Evolutionary conservation across 92 coral and sea anemone genomes (phyloP).

Genomic region (Bergia sp.): DNA sequence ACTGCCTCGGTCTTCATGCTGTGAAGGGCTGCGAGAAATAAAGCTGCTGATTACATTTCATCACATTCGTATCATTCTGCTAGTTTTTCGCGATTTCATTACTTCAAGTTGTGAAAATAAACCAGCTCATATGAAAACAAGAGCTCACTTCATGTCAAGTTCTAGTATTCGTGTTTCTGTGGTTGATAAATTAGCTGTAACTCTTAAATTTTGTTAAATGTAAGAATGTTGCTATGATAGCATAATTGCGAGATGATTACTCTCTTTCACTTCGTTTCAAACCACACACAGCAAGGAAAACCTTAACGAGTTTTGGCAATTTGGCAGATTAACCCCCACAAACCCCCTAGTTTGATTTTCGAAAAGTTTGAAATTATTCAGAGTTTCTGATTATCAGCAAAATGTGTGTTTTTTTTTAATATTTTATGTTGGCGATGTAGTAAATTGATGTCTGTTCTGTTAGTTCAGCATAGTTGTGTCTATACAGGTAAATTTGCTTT

Average conservation of each 20-base stretch:
- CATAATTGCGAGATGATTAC: not conserved
- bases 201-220: not conserved
- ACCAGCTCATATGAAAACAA: not conserved
- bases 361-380: slow-evolving; percentile 1
- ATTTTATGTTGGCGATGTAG: not conserved
- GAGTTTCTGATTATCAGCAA: not conserved
- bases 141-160: not conserved
- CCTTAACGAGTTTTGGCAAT: not conserved
- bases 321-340: not conserved
- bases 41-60: not conserved
- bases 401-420: not conserved
- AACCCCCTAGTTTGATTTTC: not conserved
- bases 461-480: not conserved
- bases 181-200: not conserved
- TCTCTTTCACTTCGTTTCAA: not conserved
- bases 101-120: not conserved
- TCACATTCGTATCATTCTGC: not conserved
- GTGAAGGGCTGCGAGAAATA: not conserved
- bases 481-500: not conserved
- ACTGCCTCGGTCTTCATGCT: not conserved
- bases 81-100: no score
- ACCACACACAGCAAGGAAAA: not conserved
- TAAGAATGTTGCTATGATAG: not conserved
- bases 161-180: not conserved
- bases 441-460: not conserved